These are phyloP conservation scores for Meloe dianella DNA, from an alignment of 2,888 invertebrate genomes.

Conservation along the genomic window DNA sequence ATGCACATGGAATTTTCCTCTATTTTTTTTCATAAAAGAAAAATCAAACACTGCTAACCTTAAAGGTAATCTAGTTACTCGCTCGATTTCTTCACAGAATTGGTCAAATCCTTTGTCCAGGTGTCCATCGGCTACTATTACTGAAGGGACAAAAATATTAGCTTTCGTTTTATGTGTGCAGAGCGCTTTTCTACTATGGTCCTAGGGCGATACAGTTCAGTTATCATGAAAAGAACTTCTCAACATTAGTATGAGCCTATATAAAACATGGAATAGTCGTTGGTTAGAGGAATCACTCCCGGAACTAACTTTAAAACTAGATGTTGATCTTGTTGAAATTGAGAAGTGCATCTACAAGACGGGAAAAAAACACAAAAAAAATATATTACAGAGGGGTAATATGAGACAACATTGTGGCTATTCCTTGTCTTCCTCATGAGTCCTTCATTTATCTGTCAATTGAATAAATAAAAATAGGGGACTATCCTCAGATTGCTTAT, in stretches of 20 bases:
- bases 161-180: constrained; percentile 42
- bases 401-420: not conserved
- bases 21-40: not conserved
- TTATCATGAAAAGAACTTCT: constrained; percentile 45
- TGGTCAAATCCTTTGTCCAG: constrained; percentile 23
- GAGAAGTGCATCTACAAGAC: not conserved
- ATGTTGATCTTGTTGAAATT: constrained; percentile 39
- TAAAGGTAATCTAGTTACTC: not conserved
- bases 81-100: constrained; percentile 23
- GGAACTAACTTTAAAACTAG: constrained; percentile 19
- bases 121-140: constrained; percentile 36
- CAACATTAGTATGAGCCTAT: constrained; percentile 42
- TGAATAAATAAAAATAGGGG: constrained; percentile 2
- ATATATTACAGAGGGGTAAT: not conserved
- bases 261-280: not conserved
- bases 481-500: constrained; percentile 50
- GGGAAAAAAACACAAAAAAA: not conserved
- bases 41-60: too few species aligned
- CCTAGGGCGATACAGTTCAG: constrained; percentile 49
- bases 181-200: constrained; percentile 43
- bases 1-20: constrained; percentile 41
- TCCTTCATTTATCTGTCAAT: not conserved
- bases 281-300: not conserved
- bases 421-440: not conserved
- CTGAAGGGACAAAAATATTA: constrained; percentile 44